phyloP scores from a whole-genome alignment of 2,888 invertebrate species.

The Drosophila multiciliata region DNA sequence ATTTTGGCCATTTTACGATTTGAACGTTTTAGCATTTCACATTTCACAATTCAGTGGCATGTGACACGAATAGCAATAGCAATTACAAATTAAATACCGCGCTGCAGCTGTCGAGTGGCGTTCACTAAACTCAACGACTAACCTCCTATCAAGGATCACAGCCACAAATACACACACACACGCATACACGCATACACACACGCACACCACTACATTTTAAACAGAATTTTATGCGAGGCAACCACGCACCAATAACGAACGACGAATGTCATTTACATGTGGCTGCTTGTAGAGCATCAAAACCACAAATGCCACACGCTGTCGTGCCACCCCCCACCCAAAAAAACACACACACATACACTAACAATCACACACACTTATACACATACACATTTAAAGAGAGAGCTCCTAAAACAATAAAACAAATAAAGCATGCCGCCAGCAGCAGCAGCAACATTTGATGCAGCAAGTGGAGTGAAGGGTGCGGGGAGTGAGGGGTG shows the following conservation, averaged over 20 bases:
- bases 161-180: neutral
- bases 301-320: constrained; percentile 81
- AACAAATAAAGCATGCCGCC: constrained; percentile 75
- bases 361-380: neutral
- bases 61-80: constrained; percentile 64
- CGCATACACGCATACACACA: neutral
- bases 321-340: constrained; percentile 28
- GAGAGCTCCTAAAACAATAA: constrained; percentile 63
- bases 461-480: constrained; percentile 42
- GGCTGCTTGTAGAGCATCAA: constrained; percentile 78
- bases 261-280: constrained; percentile 81
- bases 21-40: neutral
- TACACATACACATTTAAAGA: constrained; percentile 6
- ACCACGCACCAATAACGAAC: constrained; percentile 80
- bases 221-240: constrained; percentile 72
- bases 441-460: constrained; percentile 63
- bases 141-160: neutral
- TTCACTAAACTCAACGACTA: constrained; percentile 38
- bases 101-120: constrained; percentile 58
- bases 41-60: constrained; percentile 45
- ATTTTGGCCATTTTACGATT: constrained; percentile 1
- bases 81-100: constrained; percentile 76
- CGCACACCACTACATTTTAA: constrained; percentile 39
- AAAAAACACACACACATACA: neutral
- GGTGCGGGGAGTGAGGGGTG: neutral